Evolutionary conservation across 2,113 vertebrate species (phyloP), one percentile per base, ranked within the genome.

Genomic region (Pomatostomus ruficeps): DNA sequence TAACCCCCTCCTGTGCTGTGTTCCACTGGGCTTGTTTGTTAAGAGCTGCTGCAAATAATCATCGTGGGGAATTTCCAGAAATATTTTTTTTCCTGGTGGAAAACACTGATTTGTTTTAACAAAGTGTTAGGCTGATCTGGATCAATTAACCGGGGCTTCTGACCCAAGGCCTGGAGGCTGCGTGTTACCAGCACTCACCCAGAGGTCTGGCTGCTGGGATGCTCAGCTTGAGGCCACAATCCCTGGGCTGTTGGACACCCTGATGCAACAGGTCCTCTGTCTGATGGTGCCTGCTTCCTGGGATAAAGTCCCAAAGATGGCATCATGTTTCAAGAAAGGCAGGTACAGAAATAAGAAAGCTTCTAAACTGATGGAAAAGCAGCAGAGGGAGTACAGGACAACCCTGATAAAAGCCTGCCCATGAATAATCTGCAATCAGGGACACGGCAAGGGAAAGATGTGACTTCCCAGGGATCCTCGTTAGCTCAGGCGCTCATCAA

Each of bases 381-480:
- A 65, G 49, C 67, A 68, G 68, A 63, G 38, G 35, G 42, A 61
- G 67, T 18, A 7, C 14, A 58, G 75, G 51, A 25, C 10, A 42
- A 23, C 36, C 63, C 68, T 33, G 31, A 24, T 11, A 15, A 70
- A 89, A 84, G 49, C 29, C 77, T 22, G 24, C 52, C 19, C 5
- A 1, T 15, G 12, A 45, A n/a, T 42, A 62, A 62, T 28, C 25
- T 2, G 12, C 55, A 74, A 18, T 54, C 85, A 66, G 48, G 38
- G 42, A 38, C 2, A 3, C 0, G 0, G 28, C 8, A 6, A 42
- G 75, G 71, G n/a, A 61, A 68, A 43, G 65, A 45, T 40, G 70
- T 6, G 33, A 20, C 81, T 74, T 85, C 78, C 51, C 55, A 59
- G 51, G 81, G 73, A 36, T 49, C n/a, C 63, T 87, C 20, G 2